Base-by-base conservation (phyloP, 1,140 invertebrate species). In the Euura saliciscinereae region DNA sequence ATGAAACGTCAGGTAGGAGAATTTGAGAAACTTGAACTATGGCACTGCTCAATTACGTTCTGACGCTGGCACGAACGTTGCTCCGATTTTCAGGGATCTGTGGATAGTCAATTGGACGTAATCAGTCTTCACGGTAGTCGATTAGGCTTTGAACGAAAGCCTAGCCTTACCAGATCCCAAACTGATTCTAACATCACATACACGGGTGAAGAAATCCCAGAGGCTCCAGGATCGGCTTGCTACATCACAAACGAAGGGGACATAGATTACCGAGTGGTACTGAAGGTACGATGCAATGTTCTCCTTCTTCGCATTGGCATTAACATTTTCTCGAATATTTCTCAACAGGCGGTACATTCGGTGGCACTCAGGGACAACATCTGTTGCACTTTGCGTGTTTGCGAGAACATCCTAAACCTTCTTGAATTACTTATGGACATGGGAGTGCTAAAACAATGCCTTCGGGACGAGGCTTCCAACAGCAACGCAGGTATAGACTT, bases 241-340 rank as follows among this genome's bases (percentile, higher is more conserved):
- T 99, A 99, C 78, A 98, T 99, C 44, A 98, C 97, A 44, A 93
- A 94, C 80, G 96, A 99, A 80, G 98, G 98, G 1, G 94, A 97
- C 80, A 93, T 99, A 65, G 95, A 98, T 85, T 92, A 96, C 75
- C 92, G 94, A 85, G 94, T 99, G 6, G 92, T 99, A 2, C 86
- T 99, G 11, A 96, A 96, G 90, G 94, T 95, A 88, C 74, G 28
- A 71, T 65, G 72, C n/a, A 45, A 42, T 2, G 28, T 28, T 28
- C 28, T 28, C 28, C 28, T 28, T 28, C 6, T n/a, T n/a, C 28
- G 28, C 28, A 64, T 7, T 43, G 8, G 11, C 28, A 68, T 66
- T 59, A 75, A 71, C 45, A 76, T 69, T 77, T 64, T 66, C 44
- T 68, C 44, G 71, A 43, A 46, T 70, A 46, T 65, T 67, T 76